Percentiles rank a stretch among this genome's conserved stretches.
These are phyloP conservation scores for Oenanthe oenanthe DNA, from an alignment of 2,113 vertebrate genomes.

Conservation along the genomic window DNA sequence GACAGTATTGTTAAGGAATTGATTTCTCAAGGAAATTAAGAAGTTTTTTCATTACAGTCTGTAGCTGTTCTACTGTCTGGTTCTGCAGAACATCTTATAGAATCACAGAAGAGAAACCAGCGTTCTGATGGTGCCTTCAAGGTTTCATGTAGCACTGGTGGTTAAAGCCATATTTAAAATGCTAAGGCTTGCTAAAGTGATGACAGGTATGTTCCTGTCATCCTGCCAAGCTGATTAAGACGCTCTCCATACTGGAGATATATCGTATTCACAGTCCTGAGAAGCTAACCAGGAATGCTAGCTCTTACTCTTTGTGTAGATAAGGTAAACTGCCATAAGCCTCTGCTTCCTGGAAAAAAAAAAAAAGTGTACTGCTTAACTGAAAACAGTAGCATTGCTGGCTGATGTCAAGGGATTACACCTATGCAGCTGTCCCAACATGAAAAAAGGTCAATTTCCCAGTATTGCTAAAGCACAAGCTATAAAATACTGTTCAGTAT, in stretches of 20 bases:
- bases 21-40: background rate
- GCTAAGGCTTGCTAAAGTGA: background rate
- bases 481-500: background rate
- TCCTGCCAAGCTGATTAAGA: constrained; percentile 22
- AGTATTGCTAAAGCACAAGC: background rate
- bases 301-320: background rate
- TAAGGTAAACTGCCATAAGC: background rate
- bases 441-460: background rate
- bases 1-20: background rate
- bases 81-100: background rate
- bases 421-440: background rate
- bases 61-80: background rate
- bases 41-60: background rate
- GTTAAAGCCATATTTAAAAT: background rate
- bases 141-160: background rate
- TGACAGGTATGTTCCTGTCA: background rate
- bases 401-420: background rate
- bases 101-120: background rate
- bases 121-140: background rate
- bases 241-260: background rate
- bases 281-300: background rate
- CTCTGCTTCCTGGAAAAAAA: background rate
- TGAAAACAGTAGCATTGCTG: background rate
- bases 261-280: background rate
- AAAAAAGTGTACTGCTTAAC: background rate